These are phyloP conservation scores for Phalacrocorax aristotelis DNA, from an alignment of 2,113 vertebrate genomes.

Conservation along the genomic window DNA sequence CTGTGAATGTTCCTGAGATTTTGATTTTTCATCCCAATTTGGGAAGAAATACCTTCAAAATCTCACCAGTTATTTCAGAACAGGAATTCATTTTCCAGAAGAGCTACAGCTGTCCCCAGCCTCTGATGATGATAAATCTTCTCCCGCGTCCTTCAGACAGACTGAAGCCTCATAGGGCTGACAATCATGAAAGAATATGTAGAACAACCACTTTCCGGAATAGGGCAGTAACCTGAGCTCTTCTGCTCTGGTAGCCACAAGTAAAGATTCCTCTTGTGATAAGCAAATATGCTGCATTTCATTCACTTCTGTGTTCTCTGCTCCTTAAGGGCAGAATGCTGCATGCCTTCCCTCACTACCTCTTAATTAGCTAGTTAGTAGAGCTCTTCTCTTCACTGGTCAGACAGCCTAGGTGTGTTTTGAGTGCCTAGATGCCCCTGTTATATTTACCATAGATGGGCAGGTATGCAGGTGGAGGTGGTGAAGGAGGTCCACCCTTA, in stretches of 20 bases:
- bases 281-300: neutral
- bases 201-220: neutral
- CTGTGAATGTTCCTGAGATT: neutral
- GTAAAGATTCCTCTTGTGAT: neutral
- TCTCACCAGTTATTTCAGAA: slow-evolving; percentile 20
- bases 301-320: neutral
- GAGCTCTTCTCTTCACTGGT: neutral
- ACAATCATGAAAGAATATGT: neutral
- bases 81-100: neutral
- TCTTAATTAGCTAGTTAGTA: neutral
- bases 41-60: neutral
- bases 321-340: neutral
- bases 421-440: neutral
- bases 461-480: neutral
- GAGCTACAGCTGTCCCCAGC: neutral
- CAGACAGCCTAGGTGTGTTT: neutral
- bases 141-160: neutral
- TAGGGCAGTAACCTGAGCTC: neutral
- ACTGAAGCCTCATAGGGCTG: neutral
- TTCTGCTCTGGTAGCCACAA: neutral
- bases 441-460: neutral
- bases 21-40: neutral
- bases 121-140: neutral
- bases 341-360: neutral
- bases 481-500: neutral